A percentile compares a stretch with the other conserved stretches of the same genome.
Conservation (phyloP, 2,888 invertebrate species). For the Cartodere bifasciata region DNA sequence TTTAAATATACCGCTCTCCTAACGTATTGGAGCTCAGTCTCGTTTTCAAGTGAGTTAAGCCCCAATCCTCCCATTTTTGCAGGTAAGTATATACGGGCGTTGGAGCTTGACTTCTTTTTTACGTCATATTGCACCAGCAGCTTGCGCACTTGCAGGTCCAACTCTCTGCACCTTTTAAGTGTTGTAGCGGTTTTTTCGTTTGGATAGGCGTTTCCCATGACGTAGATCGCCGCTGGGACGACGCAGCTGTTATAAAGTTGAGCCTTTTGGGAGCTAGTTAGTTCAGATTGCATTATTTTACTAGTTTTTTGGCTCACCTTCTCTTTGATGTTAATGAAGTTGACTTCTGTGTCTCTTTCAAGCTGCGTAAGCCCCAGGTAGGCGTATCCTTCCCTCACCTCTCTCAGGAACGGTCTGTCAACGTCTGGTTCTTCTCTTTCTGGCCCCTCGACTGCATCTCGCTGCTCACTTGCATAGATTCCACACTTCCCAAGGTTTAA, state of each 20-base stretch:
- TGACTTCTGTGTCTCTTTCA: slow-evolving; percentile 9
- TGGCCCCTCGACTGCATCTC: too few relatives aligned
- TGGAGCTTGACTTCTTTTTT: slow-evolving; percentile 3
- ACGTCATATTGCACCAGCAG: slow-evolving; percentile 2
- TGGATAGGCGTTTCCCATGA: slow-evolving; percentile 5
- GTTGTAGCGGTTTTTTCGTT: slow-evolving; percentile 6
- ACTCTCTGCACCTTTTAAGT: slow-evolving; percentile 7
- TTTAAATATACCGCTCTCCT: slow-evolving; percentile 1
- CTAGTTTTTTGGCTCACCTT: slow-evolving; percentile 2
- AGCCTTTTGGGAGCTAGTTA: slow-evolving; percentile 5
- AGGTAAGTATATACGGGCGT: slow-evolving; percentile 6
- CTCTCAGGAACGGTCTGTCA: slow-evolving; percentile 7
- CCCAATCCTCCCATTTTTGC: not conserved
- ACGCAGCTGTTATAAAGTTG: slow-evolving; percentile 3
- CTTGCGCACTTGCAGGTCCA: slow-evolving; percentile 4
- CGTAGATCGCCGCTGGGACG: slow-evolving; percentile 5
- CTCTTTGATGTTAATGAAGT: slow-evolving; percentile 6
- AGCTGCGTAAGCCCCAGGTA: slow-evolving; percentile 10
- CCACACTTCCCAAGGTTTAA: slow-evolving; percentile 11
- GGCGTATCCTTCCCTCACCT: slow-evolving; percentile 11
- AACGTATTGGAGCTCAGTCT: not conserved
- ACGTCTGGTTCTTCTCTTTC: too few relatives aligned
- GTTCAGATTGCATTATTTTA: slow-evolving; percentile 6
- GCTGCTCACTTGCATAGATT: slow-evolving; percentile 1
- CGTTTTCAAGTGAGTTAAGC: not conserved